Conservation (phyloP, 2,888 invertebrate genomes). For the Tinea pellionella region DNA sequence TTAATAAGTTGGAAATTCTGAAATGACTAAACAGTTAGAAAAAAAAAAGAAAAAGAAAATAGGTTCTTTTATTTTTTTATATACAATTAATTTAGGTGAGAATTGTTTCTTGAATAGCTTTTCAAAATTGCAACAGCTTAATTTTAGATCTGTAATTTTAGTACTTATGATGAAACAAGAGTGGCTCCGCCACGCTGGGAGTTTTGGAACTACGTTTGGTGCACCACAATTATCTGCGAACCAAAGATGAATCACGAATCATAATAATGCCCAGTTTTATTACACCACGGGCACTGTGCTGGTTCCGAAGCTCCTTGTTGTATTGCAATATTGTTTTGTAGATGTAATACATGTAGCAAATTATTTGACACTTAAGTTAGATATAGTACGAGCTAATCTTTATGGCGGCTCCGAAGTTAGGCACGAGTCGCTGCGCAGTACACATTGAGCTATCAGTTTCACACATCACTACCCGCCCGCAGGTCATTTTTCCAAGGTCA, state of each 20-base stretch:
- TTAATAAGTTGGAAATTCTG: not conserved
- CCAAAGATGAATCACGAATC: not conserved
- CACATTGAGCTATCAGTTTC: no score
- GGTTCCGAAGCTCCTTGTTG: constrained; percentile 32
- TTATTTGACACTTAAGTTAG: constrained; percentile 66
- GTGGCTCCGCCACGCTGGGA: not conserved
- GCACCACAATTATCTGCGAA: not conserved
- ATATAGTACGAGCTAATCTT: no score
- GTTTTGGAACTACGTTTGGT: not conserved
- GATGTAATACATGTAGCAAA: constrained; percentile 64
- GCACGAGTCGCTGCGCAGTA: no score
- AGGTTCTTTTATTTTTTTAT: not conserved
- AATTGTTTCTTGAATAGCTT: not conserved
- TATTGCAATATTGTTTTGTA: constrained; percentile 61
- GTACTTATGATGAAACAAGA: constrained; percentile 57
- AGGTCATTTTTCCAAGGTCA: no score
- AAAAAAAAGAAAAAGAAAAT: not conserved
- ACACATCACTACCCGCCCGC: no score
- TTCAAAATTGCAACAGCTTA: not conserved
- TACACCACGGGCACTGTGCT: not conserved
- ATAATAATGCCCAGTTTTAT: not conserved
- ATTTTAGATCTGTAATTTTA: constrained; percentile 61
- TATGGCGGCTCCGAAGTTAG: no score
- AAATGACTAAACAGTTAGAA: not conserved
- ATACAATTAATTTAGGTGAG: not conserved